Evolutionary conservation across 2,888 invertebrate genomes (phyloP), one percentile per base, ranked within the genome.

Genomic region (Melinaea marsaeus): DNA sequence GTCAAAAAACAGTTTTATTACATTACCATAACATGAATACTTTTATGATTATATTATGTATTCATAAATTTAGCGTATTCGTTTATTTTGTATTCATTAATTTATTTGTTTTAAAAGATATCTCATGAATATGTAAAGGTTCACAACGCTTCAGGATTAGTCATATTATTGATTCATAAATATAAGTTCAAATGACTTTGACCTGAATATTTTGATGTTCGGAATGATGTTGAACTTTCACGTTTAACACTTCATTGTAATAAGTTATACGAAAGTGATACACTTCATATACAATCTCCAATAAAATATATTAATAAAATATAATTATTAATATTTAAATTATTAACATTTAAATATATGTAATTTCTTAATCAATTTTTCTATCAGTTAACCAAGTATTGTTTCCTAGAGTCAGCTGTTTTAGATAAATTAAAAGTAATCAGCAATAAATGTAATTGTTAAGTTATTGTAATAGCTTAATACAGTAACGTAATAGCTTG

Each of bases 211-310:
- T n/a, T 48, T 56, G 42, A 42, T 42, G 22, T 32, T 37, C 22
- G 58, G 56, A 63, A 45, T 59, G 59, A 57, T 47, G 46, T 57
- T 55, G 61, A 61, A 61, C 67, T 67, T 67, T 65, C 65, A 67
- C 67, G 65, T 57, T 65, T 61, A 37, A 54, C 61, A n/a, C 46
- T 2, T 46, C 35, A 7, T 42, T n/a, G 22, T 42, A 45, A 46
- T 45, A 55, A 54, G 45, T 47, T 9, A 13, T 55, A 13, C 33
- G 47, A 56, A 32, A 55, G 35, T 60, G 45, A 32, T 32, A 32
- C 13, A 51, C 51, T 51, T 51, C 22, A 51, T 13, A 46, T 13
- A 13, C 3, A 4, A 0, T 46, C n/a, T 46, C 2, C 7, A 7
- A 9, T 51, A 51, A 51, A 13, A 6, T 9, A 4, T 32, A 13